phyloP scores from a whole-genome alignment of 2,113 vertebrate species.

The Bufo bufo region DNA sequence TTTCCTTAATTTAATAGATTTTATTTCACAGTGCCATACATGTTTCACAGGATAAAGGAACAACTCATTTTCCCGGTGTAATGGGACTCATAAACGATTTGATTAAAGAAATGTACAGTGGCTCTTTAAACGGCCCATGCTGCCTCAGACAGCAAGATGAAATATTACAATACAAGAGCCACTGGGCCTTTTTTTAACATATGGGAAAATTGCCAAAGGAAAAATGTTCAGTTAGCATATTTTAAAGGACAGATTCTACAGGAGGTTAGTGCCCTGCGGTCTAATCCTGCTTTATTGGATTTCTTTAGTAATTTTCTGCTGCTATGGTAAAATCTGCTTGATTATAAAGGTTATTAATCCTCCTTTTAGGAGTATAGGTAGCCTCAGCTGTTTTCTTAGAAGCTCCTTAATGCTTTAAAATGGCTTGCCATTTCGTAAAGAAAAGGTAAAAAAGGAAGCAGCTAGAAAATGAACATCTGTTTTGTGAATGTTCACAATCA shows the following conservation, averaged over 20 bases:
- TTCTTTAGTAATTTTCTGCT: slow-evolving; percentile 51
- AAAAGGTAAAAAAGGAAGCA: neutral
- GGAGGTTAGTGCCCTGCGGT: slow-evolving; percentile 49
- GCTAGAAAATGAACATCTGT: slow-evolving; percentile 15
- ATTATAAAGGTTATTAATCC: slow-evolving; percentile 48
- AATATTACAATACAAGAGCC: slow-evolving; percentile 43
- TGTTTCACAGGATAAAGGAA: slow-evolving; percentile 39
- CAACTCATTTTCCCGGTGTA: slow-evolving; percentile 50
- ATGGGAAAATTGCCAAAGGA: slow-evolving; percentile 53
- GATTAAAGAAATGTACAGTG: slow-evolving; percentile 53
- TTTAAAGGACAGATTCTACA: slow-evolving; percentile 52
- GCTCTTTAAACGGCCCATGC: slow-evolving; percentile 36
- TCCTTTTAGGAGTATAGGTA: slow-evolving; percentile 36
- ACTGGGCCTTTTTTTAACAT: slow-evolving; percentile 24
- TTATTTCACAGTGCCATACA: slow-evolving; percentile 31
- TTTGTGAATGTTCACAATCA: slow-evolving; percentile 18
- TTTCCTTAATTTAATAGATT: slow-evolving; percentile 51
- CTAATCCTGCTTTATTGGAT: slow-evolving; percentile 54
- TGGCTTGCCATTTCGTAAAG: slow-evolving; percentile 5
- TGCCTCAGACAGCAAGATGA: slow-evolving; percentile 25
- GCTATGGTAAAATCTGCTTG: slow-evolving; percentile 43
- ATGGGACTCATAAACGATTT: slow-evolving; percentile 49
- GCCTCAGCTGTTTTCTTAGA: slow-evolving; percentile 40
- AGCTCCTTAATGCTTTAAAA: slow-evolving; percentile 12
- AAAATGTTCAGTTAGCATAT: slow-evolving; percentile 55